Percentiles rank a stretch among this genome's conserved stretches.
Conservation (phyloP, 2,797 vertebrate genomes). For the Enteromius fasciolatus region DNA sequence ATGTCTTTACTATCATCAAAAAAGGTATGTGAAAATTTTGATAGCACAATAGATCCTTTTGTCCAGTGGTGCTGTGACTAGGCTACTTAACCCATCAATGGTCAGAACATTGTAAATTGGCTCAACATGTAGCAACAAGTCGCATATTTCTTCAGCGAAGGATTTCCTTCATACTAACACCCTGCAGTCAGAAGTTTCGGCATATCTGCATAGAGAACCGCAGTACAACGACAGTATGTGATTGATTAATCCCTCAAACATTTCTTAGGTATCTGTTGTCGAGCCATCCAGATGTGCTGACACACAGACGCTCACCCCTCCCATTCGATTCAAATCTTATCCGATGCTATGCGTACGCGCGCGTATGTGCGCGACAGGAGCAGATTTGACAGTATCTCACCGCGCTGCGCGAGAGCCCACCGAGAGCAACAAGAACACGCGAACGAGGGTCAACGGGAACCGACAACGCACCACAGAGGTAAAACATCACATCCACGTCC, state of each 20-base stretch:
- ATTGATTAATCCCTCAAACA: neutral
- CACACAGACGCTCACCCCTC: slow-evolving; percentile 58
- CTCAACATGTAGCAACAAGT: slow-evolving; percentile 30
- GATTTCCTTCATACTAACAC: neutral
- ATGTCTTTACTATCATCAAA: neutral
- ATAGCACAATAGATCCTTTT: neutral
- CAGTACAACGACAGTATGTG: neutral
- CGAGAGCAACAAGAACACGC: slow-evolving; percentile 40
- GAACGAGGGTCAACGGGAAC: slow-evolving; percentile 42
- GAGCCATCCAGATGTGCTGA: slow-evolving; percentile 21
- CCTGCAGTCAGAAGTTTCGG: neutral
- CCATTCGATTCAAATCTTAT: slow-evolving; percentile 76
- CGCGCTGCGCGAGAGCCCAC: slow-evolving; percentile 61
- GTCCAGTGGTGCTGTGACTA: neutral
- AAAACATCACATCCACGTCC: slow-evolving; percentile 2
- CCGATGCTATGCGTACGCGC: slow-evolving; percentile 74
- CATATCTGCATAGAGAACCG: neutral
- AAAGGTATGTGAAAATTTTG: neutral
- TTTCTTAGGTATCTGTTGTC: slow-evolving; percentile 17
- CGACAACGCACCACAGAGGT: slow-evolving; percentile 46
- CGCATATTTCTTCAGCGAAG: neutral
- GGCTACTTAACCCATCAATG: neutral
- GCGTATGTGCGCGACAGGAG: slow-evolving; percentile 62
- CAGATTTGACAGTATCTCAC: slow-evolving; percentile 64
- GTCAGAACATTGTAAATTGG: neutral